phyloP scores from a whole-genome alignment of 2,113 vertebrate species.

The Bubo scandiacus region DNA sequence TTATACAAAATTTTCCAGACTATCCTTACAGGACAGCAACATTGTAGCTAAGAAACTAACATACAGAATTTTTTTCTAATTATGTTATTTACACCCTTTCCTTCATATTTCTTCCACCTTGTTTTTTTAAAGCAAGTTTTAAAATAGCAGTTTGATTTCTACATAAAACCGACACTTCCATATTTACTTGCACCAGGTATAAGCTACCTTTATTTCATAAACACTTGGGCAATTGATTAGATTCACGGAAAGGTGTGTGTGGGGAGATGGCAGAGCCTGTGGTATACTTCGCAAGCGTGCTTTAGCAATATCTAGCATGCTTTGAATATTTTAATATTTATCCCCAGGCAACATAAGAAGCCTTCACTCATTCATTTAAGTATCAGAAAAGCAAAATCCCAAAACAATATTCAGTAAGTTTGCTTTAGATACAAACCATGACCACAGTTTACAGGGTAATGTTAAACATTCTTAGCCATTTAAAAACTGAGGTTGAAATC shows the following conservation, averaged over 20 bases:
- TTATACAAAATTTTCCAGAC: background rate
- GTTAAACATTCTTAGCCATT: background rate
- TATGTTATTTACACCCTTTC: background rate
- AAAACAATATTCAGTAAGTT: background rate
- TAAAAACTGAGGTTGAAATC: background rate
- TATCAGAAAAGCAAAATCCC: background rate
- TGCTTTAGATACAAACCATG: background rate
- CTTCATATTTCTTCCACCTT: background rate
- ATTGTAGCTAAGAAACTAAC: background rate
- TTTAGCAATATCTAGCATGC: background rate
- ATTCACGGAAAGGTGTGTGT: background rate
- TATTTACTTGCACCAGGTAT: background rate
- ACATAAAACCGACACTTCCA: background rate
- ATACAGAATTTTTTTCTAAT: background rate
- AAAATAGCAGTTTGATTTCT: background rate
- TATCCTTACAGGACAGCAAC: background rate
- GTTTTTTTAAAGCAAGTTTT: background rate
- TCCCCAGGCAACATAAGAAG: background rate
- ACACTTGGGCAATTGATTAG: background rate
- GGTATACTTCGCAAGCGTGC: background rate
- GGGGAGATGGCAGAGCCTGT: background rate
- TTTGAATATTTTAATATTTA: background rate
- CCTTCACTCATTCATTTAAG: background rate
- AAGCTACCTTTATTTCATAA: background rate
- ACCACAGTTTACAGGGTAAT: background rate